Percentiles rank a stretch among this genome's conserved stretches.
Evolutionary conservation across 2,797 vertebrate genomes (phyloP).

Genomic region (Gila robusta): DNA sequence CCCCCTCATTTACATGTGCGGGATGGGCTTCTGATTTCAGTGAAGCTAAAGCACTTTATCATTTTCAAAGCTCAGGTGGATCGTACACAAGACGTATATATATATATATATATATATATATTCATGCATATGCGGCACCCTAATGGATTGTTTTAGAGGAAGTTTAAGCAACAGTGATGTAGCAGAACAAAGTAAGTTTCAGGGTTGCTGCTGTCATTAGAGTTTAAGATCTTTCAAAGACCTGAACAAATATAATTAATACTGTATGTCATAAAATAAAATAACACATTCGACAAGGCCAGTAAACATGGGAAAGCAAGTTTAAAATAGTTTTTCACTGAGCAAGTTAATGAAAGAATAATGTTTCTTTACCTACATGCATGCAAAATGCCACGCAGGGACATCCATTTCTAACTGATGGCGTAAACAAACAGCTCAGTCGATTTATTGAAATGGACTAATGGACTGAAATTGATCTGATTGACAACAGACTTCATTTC

Average conservation of each 20-base stretch:
- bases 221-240: neutral
- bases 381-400: neutral
- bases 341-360: neutral
- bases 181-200: neutral
- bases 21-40: neutral
- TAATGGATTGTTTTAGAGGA: neutral
- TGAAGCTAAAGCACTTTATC: conserved; percentile 19
- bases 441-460: neutral
- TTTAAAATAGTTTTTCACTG: too few species aligned
- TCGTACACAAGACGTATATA: neutral
- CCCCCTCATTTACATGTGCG: neutral
- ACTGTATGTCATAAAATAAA: neutral
- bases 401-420: neutral
- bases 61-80: conserved; percentile 13
- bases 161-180: neutral
- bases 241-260: neutral
- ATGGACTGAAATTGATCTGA: neutral
- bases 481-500: neutral
- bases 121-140: too few species aligned
- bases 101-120: too few species aligned
- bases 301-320: too few species aligned
- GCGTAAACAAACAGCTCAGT: neutral
- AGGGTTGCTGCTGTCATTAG: neutral
- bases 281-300: too few species aligned
- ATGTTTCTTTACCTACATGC: neutral